Evolutionary conservation across 2,113 vertebrate species (phyloP).

Genomic region (Ahaetulla prasina): DNA sequence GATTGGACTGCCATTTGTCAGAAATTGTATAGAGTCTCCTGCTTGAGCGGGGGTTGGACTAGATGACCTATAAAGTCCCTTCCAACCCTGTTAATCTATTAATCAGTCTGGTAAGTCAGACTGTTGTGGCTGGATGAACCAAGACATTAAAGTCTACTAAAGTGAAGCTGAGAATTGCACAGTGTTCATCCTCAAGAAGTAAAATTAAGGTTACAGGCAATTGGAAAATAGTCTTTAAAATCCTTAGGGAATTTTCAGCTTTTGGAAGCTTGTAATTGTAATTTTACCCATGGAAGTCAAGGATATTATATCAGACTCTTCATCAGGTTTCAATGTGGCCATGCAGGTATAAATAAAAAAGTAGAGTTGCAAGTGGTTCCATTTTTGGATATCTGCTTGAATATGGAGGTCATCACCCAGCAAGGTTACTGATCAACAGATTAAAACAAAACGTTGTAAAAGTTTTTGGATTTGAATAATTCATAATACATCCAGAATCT

Average conservation of each 20-base stretch:
- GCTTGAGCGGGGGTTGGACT: too few relatives aligned
- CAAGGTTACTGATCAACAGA: background rate
- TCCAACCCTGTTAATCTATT: too few relatives aligned
- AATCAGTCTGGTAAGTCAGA: background rate
- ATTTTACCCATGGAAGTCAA: conserved; percentile 38
- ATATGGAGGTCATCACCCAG: conserved; percentile 41
- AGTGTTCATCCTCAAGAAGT: background rate
- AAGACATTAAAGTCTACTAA: background rate
- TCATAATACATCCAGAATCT: background rate
- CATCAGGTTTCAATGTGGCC: conserved; percentile 20
- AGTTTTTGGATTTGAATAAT: too few relatives aligned
- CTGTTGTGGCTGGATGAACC: background rate
- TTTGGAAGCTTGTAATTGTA: background rate
- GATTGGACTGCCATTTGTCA: too few relatives aligned
- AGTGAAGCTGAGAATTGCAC: background rate
- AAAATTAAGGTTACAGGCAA: too few relatives aligned
- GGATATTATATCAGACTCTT: conserved; percentile 23
- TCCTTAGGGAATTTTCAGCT: background rate
- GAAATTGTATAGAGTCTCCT: too few relatives aligned
- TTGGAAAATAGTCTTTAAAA: background rate
- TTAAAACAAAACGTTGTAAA: too few relatives aligned
- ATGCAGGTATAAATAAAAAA: conserved; percentile 47
- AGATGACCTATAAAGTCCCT: too few relatives aligned
- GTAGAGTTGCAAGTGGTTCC: conserved; percentile 25
- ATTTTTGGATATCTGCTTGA: conserved; percentile 36